Conservation (phyloP, 2,113 vertebrate genomes). For the Passer montanus region DNA sequence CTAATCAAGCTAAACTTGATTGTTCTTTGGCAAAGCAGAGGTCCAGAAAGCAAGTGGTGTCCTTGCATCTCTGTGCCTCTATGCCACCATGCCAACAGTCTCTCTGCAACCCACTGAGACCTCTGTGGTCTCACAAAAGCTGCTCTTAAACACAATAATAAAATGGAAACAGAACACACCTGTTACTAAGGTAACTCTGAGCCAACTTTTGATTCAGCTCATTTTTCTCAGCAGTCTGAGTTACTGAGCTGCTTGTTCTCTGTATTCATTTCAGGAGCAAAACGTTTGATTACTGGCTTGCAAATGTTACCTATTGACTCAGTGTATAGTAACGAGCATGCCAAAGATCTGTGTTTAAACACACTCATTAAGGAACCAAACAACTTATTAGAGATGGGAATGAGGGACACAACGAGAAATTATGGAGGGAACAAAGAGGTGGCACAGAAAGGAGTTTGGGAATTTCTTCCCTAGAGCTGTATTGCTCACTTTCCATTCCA, state of each 20-base stretch:
- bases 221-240: background rate
- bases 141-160: background rate
- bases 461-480: background rate
- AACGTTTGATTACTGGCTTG: constrained; percentile 37
- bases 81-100: constrained; percentile 52
- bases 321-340: background rate
- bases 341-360: constrained; percentile 48
- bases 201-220: background rate
- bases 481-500: background rate
- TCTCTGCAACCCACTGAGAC: constrained; percentile 39
- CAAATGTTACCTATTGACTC: constrained; percentile 48
- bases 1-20: constrained; percentile 19
- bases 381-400: background rate
- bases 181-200: constrained; percentile 74
- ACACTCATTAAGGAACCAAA: constrained; percentile 10
- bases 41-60: constrained; percentile 58
- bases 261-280: constrained; percentile 45
- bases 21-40: constrained; percentile 34
- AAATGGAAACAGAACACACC: background rate
- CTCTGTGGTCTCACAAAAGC: constrained; percentile 43
- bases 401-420: background rate
- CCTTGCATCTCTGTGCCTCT: constrained; percentile 25
- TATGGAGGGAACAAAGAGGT: background rate
- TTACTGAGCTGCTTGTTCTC: constrained; percentile 28
- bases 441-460: background rate